These are phyloP conservation scores for Luperina nickerlii DNA, from an alignment of 2,888 invertebrate species.

Conservation along the genomic window DNA sequence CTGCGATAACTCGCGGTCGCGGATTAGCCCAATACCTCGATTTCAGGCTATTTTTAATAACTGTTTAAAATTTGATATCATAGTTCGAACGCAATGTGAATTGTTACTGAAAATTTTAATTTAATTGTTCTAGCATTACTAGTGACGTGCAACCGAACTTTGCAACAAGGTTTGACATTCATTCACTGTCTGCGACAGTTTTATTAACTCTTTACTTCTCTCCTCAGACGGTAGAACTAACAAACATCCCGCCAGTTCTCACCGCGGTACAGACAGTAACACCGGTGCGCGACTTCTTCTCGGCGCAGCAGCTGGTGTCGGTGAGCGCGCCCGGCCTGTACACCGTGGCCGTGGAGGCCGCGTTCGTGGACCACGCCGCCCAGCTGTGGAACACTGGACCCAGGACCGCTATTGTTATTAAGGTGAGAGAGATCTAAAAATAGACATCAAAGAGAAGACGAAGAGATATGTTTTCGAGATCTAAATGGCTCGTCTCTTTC, in stretches of 20 bases:
- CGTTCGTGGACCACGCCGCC: conserved; percentile 95
- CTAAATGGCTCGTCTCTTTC: neutral
- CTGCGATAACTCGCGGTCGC: no score
- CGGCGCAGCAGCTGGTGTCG: conserved; percentile 96
- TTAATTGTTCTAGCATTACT: no score
- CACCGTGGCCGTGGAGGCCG: conserved; percentile 95
- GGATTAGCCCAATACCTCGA: no score
- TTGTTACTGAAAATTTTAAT: no score
- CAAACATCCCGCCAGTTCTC: conserved; percentile 81
- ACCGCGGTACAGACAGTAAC: conserved; percentile 94
- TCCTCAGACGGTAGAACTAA: conserved; percentile 81
- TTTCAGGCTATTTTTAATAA: no score
- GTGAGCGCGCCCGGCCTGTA: conserved; percentile 89
- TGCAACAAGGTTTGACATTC: neutral
- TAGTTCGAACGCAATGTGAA: neutral
- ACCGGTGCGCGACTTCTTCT: conserved; percentile 98
- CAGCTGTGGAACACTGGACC: conserved; percentile 98
- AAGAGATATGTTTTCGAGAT: neutral
- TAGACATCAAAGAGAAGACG: neutral
- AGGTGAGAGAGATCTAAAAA: conserved; percentile 78
- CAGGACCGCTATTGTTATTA: conserved; percentile 93
- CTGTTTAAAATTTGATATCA: no score
- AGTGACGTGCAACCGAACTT: neutral
- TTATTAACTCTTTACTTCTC: neutral
- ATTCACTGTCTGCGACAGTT: neutral